These are phyloP conservation scores for Hapalemur alaotrensis DNA, from an alignment of 2,797 vertebrate species.

Conservation along the genomic window DNA sequence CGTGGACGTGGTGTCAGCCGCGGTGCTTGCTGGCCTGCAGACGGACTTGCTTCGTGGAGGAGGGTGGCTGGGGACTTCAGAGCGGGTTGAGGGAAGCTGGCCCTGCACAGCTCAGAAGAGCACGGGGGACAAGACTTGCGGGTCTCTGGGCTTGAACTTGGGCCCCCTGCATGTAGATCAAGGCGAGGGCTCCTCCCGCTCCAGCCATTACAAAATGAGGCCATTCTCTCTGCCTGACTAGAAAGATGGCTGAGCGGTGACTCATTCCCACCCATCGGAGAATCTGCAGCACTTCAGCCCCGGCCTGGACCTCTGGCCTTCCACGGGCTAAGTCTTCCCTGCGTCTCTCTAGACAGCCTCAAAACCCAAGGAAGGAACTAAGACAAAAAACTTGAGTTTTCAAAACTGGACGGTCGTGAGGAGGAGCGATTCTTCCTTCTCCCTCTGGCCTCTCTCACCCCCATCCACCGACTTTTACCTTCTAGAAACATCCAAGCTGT, in stretches of 20 bases:
- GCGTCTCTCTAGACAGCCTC: not conserved
- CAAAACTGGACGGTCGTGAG: not conserved
- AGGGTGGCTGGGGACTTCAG: not conserved
- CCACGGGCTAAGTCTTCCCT: not conserved
- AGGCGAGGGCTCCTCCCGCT: not conserved
- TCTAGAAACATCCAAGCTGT: not conserved
- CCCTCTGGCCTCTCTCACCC: not conserved
- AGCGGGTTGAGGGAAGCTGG: not conserved
- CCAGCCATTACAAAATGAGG: not conserved
- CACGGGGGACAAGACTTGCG: accelerated
- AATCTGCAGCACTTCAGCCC: not conserved
- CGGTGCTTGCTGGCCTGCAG: not conserved
- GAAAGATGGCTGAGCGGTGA: conserved; percentile 43
- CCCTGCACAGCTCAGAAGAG: not conserved
- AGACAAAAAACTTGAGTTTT: not conserved
- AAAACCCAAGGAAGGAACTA: not conserved
- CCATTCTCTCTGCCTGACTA: not conserved
- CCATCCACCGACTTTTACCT: not conserved
- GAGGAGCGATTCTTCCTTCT: not conserved
- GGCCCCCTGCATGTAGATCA: not conserved
- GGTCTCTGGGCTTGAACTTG: not conserved
- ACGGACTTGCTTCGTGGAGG: not conserved
- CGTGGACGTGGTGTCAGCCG: not conserved
- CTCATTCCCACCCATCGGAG: conserved; percentile 44
- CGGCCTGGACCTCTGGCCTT: not conserved